phyloP scores from a whole-genome alignment of 2,888 invertebrate species.

The Dromius quadrimaculatus region DNA sequence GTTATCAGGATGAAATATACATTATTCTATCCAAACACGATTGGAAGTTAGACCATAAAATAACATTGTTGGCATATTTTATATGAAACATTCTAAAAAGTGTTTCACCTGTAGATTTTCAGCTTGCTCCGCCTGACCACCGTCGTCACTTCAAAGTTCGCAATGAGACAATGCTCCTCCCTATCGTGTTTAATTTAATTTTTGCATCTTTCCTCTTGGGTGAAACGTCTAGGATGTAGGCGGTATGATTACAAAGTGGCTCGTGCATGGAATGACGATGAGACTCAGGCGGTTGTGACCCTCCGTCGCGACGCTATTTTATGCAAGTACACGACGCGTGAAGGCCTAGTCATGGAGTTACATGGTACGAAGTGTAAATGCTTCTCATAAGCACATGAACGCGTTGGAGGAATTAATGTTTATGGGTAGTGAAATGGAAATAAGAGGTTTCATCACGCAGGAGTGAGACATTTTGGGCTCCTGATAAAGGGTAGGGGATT shows the following conservation, averaged over 20 bases:
- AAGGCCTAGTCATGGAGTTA: no score
- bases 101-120: no score
- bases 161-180: not conserved
- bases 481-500: no score
- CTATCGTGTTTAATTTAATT: slow-evolving; percentile 51
- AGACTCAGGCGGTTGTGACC: not conserved
- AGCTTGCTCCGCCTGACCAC: not conserved
- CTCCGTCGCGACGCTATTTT: not conserved
- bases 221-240: not conserved
- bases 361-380: slow-evolving; percentile 3
- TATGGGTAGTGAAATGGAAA: no score
- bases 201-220: slow-evolving; percentile 43
- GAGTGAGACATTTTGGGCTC: no score
- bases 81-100: no score
- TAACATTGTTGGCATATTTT: no score
- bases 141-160: not conserved
- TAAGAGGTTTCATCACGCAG: no score
- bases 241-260: slow-evolving; percentile 49
- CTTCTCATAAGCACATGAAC: not conserved
- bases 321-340: slow-evolving; percentile 33
- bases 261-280: slow-evolving; percentile 46
- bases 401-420: not conserved
- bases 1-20: no score
- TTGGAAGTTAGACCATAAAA: no score
- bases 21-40: no score